Conservation (phyloP, 2,888 invertebrate genomes). For the Drosophila prostipennis region DNA sequence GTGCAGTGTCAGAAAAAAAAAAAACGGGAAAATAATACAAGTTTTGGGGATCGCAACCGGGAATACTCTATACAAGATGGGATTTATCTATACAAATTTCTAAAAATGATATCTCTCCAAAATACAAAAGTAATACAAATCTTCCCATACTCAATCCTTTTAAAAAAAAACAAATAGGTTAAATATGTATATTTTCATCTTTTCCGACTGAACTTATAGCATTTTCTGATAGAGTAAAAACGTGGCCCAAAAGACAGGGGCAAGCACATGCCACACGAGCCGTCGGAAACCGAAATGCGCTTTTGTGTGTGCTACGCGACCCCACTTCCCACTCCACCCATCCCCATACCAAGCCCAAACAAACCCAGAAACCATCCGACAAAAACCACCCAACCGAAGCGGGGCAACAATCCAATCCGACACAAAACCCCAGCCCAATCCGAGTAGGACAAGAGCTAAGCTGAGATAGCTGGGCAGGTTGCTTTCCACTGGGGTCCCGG, state of each 20-base stretch:
- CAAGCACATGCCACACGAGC: conserved; percentile 32
- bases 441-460: conserved; percentile 28
- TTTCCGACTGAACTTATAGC: not conserved
- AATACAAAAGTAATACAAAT: no score
- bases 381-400: conserved; percentile 12
- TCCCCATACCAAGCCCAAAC: not conserved
- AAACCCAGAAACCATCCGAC: conserved; percentile 2
- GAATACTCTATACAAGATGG: not conserved
- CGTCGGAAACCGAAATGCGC: conserved; percentile 60
- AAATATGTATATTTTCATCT: not conserved
- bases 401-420: conserved; percentile 24
- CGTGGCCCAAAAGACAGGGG: conserved; percentile 13
- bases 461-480: conserved; percentile 37
- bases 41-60: not conserved
- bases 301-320: conserved; percentile 44
- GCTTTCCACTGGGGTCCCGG: conserved; percentile 29
- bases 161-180: no score
- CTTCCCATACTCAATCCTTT: no score
- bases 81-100: no score
- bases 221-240: not conserved
- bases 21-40: not conserved
- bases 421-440: conserved; percentile 31
- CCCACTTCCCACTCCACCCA: not conserved
- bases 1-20: conserved; percentile 1
- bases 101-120: no score